Evolutionary conservation across 2,113 vertebrate genomes (phyloP), one percentile per base, ranked within the genome.

Genomic region (Phylloscopus trochilus): DNA sequence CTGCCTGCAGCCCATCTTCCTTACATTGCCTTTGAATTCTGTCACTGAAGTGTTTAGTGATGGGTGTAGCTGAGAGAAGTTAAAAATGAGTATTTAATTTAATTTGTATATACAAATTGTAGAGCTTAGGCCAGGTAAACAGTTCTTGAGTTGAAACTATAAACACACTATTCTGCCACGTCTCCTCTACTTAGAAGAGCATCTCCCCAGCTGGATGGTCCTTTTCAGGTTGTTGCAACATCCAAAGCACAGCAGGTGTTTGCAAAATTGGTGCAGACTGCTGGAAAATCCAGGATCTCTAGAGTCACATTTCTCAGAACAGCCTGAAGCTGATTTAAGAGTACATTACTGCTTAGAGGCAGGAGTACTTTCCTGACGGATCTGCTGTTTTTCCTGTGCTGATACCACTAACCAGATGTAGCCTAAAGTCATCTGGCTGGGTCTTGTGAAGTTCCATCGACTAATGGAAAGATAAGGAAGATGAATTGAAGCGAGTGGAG

Each of bases 221-320:
- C 18, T 11, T 11, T 11, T 68, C 44, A 69, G 49, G 37, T 55
- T 33, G 16, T 7, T 41, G n/a, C n/a, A 59, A 6, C 28, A 47
- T 63, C 70, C 22, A 31, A 14, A 76, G 19, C 31, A 8, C 15
- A 21, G 24, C 24, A 59, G 43, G 10, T 2, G 2, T 27, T 55
- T 73, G 44, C 24, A 53, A 3, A 30, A n/a, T 7, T 37, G 62
- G 5, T 11, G 16, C 30, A 63, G 39, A 2, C 17, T 49, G 41
- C 7, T 79, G 27, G 27, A 75, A 68, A 35, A 28, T 11, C 5
- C 0, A 0, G 18, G 39, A 21, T 41, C 24, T 41, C 23, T 13
- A 2, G 17, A 17, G 9, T 11, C 0, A 0, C 2, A 1, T 7
- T 37, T 60, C 35, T 44, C 63, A 46, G 73, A 47, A 23, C 6